Evolutionary conservation across 2,888 invertebrate genomes (phyloP).

Genomic region (Phania funesta): DNA sequence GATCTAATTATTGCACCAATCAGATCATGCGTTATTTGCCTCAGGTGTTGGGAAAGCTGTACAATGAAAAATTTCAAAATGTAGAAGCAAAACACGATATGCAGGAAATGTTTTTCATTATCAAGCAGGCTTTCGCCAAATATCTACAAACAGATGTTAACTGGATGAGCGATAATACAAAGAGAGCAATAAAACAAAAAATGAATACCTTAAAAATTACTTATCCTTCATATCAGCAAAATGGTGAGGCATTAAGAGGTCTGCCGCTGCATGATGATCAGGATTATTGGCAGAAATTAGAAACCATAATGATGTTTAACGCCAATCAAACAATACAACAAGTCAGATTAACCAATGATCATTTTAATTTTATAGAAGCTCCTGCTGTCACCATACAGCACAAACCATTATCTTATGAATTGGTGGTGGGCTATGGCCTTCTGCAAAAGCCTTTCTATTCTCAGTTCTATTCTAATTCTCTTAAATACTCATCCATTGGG

Average conservation of each 20-base stretch:
- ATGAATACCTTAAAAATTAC: slow-evolving; percentile 68
- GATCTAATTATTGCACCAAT: slow-evolving; percentile 71
- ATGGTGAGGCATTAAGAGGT: slow-evolving; percentile 64
- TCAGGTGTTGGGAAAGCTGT: slow-evolving; percentile 75
- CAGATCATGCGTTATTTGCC: slow-evolving; percentile 74
- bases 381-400: slow-evolving; percentile 71
- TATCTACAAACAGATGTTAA: slow-evolving; percentile 58
- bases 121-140: slow-evolving; percentile 69
- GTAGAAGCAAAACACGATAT: slow-evolving; percentile 70
- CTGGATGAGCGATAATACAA: slow-evolving; percentile 75
- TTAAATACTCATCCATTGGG: slow-evolving; percentile 74
- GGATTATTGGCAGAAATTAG: slow-evolving; percentile 73
- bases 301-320: slow-evolving; percentile 70
- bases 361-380: slow-evolving; percentile 68
- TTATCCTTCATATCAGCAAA: slow-evolving; percentile 72
- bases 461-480: slow-evolving; percentile 71
- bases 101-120: slow-evolving; percentile 70
- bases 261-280: slow-evolving; percentile 68
- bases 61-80: slow-evolving; percentile 69
- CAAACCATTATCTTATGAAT: slow-evolving; percentile 68
- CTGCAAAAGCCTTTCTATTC: slow-evolving; percentile 76
- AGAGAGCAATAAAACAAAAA: slow-evolving; percentile 71
- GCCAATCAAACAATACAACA: slow-evolving; percentile 69
- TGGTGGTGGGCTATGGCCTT: slow-evolving; percentile 74
- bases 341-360: slow-evolving; percentile 66